Evolutionary conservation across 1,140 invertebrate genomes (phyloP).

Genomic region (Thrips palmi): DNA sequence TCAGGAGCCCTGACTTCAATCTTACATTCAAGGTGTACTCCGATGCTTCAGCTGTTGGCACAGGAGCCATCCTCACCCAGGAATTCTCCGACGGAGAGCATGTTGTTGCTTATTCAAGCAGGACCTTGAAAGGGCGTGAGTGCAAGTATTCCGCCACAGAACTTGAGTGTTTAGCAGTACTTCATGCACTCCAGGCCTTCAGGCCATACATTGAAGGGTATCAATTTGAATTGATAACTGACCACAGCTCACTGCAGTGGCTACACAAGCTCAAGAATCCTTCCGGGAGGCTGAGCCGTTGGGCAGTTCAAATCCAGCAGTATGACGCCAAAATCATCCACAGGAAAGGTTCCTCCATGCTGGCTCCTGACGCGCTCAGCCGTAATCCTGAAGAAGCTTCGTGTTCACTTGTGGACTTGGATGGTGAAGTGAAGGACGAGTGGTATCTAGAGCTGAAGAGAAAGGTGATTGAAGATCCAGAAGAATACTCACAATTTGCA

Average conservation of each 20-base stretch:
- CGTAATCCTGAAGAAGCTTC: conserved; percentile 11
- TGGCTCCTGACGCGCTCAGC: conserved; percentile 20
- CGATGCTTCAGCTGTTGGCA: conserved; percentile 8
- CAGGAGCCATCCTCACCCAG: conserved; percentile 19
- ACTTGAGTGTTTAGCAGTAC: conserved; percentile 24
- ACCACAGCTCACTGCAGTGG: conserved; percentile 27
- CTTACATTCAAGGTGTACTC: background rate
- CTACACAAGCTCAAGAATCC: conserved; percentile 23
- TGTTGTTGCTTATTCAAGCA: conserved; percentile 16
- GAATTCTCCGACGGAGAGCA: conserved; percentile 5
- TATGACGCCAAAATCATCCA: conserved; percentile 24
- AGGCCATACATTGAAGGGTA: conserved; percentile 23
- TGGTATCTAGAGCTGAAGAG: conserved; percentile 7
- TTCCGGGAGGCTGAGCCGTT: conserved; percentile 22
- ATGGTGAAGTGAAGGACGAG: background rate
- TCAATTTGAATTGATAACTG: conserved; percentile 27
- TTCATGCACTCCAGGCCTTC: conserved; percentile 25
- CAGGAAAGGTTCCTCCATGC: conserved; percentile 20
- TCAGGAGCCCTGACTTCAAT: background rate
- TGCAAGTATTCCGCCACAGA: conserved; percentile 22
- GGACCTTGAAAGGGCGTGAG: conserved; percentile 20
- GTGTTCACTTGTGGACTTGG: too few relatives aligned
- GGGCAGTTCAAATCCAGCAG: conserved; percentile 22
- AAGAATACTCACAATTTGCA: conserved; percentile 10
- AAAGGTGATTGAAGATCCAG: conserved; percentile 2